Conservation (phyloP, 2,888 invertebrate species). For the Thumatha senex region DNA sequence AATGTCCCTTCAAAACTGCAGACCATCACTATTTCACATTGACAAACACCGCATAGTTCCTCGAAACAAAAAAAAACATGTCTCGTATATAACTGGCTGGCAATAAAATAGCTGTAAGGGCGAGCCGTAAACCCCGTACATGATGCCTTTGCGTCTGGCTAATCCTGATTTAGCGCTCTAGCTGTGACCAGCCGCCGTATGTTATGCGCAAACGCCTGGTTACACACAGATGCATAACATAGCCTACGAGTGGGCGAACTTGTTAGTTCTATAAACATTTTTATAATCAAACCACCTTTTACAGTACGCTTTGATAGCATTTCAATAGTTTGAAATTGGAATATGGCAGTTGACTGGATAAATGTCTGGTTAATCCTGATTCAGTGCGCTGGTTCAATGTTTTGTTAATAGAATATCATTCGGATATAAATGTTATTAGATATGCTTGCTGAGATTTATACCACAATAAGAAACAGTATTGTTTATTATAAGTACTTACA, state of each 20-base stretch:
- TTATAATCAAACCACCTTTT: conserved; percentile 15
- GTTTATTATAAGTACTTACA: background rate
- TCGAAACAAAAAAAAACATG: conserved; percentile 21
- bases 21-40: conserved; percentile 17
- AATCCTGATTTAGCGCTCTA: conserved; percentile 79
- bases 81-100: conserved; percentile 57
- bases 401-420: conserved; percentile 21
- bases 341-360: conserved; percentile 13
- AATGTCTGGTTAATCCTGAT: conserved; percentile 17
- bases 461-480: conserved; percentile 5
- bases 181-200: conserved; percentile 59
- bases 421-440: conserved; percentile 10
- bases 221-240: conserved; percentile 42
- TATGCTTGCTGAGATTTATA: conserved; percentile 9
- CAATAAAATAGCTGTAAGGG: conserved; percentile 68
- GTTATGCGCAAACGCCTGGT: conserved; percentile 59
- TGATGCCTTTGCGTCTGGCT: conserved; percentile 69
- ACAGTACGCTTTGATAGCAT: conserved; percentile 16
- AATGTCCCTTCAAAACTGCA: conserved; percentile 3
- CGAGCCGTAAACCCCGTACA: conserved; percentile 69
- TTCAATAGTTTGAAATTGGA: conserved; percentile 18
- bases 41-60: conserved; percentile 31
- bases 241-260: conserved; percentile 22
- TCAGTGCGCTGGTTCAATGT: conserved; percentile 13
- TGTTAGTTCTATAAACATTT: conserved; percentile 10